Evolutionary conservation across 2,113 vertebrate species (phyloP), one percentile per base, ranked within the genome.

Genomic region (Trachemys scripta): DNA sequence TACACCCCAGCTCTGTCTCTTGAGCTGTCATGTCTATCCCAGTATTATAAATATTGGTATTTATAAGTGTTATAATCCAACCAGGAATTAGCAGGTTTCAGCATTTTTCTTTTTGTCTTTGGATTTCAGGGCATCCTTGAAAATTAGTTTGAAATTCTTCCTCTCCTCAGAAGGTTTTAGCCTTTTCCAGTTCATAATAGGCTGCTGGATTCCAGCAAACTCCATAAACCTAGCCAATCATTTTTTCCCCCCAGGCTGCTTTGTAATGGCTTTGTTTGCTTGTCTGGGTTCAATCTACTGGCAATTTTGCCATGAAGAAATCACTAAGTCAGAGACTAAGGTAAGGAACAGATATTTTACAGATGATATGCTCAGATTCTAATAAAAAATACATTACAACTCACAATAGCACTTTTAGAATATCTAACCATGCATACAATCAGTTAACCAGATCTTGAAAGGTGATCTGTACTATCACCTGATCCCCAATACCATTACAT

Each of bases 1-100:
- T 79, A 3, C 10, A 76, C 79, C 12, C 80, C 14, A 0, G 4
- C 51, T 20, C 1, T 59, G 17, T 54, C 3, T 1, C 5, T 59
- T 2, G 11, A 8, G 72, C 3, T 62, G 42, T 53, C 3, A 16
- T 9, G 80, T 65, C 2, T 50, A 90, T 22, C 35, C 31, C 14
- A 65, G 62, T 65, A 35, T 65, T 65, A 59, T 59, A 27, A 59
- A 59, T 31, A 59, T 59, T 59, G 31, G 6, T 29, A 59, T 59
- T 59, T 59, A 65, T 17, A 65, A 35, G 31, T 35, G 35, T 35
- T 35, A 65, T 65, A 65, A 65, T 35, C 62, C 7, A 65, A 17
- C 62, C 62, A 35, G 62, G 62, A 57, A 65, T 65, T 65, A 65
- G 62, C 62, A 65, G 62, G 62, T 65, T 35, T 14, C 62, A 65